Conservation (phyloP, 2,888 invertebrate genomes). For the Biston stratarius region DNA sequence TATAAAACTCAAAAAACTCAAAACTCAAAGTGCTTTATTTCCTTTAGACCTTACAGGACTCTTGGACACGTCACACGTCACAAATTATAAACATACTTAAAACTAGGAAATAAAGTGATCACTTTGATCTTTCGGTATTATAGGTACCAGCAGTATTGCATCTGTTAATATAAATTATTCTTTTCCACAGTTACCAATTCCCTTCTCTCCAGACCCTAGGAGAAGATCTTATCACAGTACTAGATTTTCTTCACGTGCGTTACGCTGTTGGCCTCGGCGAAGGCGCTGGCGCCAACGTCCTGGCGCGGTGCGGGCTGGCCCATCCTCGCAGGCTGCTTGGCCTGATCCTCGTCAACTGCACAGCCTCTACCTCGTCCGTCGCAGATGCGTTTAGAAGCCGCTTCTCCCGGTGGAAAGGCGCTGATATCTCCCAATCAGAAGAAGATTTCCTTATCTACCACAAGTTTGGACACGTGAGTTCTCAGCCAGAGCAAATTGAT, state of each 20-base stretch:
- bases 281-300: conserved; percentile 95
- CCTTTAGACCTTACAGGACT: too few species aligned
- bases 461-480: conserved; percentile 96
- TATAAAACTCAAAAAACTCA: too few species aligned
- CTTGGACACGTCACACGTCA: too few species aligned
- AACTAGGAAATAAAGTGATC: too few species aligned
- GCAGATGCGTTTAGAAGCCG: conserved; percentile 94
- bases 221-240: conserved; percentile 92
- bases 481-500: conserved; percentile 61
- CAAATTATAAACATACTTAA: too few species aligned
- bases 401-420: conserved; percentile 94
- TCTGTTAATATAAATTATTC: background rate
- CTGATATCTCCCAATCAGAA: conserved; percentile 94
- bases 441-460: conserved; percentile 95
- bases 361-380: conserved; percentile 94
- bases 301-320: conserved; percentile 93
- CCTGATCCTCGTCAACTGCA: conserved; percentile 94
- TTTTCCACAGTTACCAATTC: conserved; percentile 88
- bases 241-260: conserved; percentile 93
- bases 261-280: conserved; percentile 95
- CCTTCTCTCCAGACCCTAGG: conserved; percentile 93
- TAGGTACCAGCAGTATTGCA: too few species aligned
- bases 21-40: too few species aligned
- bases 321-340: conserved; percentile 93
- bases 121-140: too few species aligned